Conservation (phyloP, 2,888 invertebrate genomes). For the Pseudolycoriella hygida region DNA sequence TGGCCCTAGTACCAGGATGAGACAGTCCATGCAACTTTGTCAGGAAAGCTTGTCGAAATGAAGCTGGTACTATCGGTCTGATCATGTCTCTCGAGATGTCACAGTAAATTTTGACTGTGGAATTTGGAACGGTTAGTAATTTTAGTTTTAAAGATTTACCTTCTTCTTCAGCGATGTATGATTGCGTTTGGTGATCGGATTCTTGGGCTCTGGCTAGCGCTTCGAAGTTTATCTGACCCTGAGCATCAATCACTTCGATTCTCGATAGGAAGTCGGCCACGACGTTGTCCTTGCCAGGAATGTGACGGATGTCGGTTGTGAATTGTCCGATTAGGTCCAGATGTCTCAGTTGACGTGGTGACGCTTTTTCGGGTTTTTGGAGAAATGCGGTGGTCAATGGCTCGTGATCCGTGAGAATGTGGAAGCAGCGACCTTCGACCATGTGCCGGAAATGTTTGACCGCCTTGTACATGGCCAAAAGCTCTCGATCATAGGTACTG, state of each 20-base stretch:
- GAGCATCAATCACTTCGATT: not conserved
- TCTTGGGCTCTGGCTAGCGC: not conserved
- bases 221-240: not conserved
- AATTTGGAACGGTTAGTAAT: not conserved
- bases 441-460: constrained; percentile 16
- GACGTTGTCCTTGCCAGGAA: constrained; percentile 11
- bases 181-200: constrained; percentile 2
- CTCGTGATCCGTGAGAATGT: constrained; percentile 13
- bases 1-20: not conserved
- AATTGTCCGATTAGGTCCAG: constrained; percentile 10
- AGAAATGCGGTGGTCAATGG: constrained; percentile 17
- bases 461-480: constrained; percentile 21
- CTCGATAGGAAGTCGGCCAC: constrained; percentile 12
- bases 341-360: constrained; percentile 18
- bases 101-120: not conserved
- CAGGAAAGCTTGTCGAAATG: not conserved
- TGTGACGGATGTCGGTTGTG: constrained; percentile 11
- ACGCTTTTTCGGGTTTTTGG: constrained; percentile 15
- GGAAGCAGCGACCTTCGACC: constrained; percentile 11
- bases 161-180: too few relatives aligned
- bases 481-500: constrained; percentile 22
- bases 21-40: not conserved
- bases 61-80: not conserved
- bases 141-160: not conserved
- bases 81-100: constrained; percentile 17